Percentiles rank a stretch among this genome's conserved stretches.
phyloP scores from a whole-genome alignment of 2,113 vertebrate genomes.

The Ptilorrhoa leucosticta region DNA sequence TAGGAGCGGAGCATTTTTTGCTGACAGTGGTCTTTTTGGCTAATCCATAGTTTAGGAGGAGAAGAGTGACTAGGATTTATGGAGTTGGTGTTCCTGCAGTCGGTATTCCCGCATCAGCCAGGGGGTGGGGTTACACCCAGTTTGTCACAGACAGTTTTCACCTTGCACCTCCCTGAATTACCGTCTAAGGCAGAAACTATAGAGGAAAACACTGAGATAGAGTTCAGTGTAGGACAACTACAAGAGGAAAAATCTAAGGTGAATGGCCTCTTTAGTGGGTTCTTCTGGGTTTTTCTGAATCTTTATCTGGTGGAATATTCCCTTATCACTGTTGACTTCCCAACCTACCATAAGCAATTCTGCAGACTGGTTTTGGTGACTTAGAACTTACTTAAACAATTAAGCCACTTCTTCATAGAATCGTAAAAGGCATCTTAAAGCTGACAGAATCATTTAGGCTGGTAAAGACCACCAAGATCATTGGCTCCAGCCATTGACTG shows the following conservation, averaged over 20 bases:
- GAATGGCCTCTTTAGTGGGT: neutral
- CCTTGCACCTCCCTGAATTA: neutral
- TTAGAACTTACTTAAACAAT: neutral
- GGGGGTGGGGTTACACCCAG: constrained; percentile 35
- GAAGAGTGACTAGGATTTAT: constrained; percentile 20
- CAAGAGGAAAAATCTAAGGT: neutral
- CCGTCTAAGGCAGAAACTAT: neutral
- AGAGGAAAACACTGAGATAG: neutral
- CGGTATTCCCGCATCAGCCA: constrained; percentile 41
- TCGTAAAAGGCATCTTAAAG: neutral
- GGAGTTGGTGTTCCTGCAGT: neutral
- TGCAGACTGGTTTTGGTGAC: neutral
- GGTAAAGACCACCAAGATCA: neutral
- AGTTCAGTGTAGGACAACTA: neutral
- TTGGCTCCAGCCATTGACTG: rapidly evolving
- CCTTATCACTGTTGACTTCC: neutral
- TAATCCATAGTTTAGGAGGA: neutral
- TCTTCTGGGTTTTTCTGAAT: neutral
- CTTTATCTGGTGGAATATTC: neutral
- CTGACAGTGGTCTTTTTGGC: neutral
- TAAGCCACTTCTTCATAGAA: neutral
- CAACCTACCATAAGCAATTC: neutral
- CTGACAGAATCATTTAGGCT: neutral
- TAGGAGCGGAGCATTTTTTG: neutral
- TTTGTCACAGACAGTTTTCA: neutral